Base-by-base conservation (phyloP, 2,113 vertebrate species). In the Dasyprocta punctata region DNA sequence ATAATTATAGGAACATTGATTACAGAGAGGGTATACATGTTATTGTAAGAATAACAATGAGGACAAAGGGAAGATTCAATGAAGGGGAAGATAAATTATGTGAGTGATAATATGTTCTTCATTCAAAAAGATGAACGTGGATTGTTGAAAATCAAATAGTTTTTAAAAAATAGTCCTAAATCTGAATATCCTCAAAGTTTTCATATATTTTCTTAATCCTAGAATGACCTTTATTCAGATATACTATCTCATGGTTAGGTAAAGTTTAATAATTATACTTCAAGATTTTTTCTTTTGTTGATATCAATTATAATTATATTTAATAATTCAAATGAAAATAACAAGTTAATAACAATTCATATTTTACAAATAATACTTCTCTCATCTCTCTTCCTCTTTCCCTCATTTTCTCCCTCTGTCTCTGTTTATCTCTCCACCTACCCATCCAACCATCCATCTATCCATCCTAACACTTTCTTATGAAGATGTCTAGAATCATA, bases 191-290 rank as follows among this genome's bases (percentile, higher is more conserved):
- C 44, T 86, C 54, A 89, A 77, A 44, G 5, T 80, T 92, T 97
- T 92, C 52, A 58, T 47, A 63, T 71, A 36, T 71, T 78, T 84
- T 82, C 65, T 89, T 93, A 58, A 86, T 49, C 8, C 14, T 81
- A 71, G 28, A 91, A 75, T 38, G 22, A 28, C 41, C 5, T 60
- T 89, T 95, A 44, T 38, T 47, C 12, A 41, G 38, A 22, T 58
- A 49, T 22, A 63, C 19, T 67, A 12, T 17, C 16, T 73, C 56
- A 0, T 67, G 17, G 10, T 65, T 86, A 81, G 73, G 61, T 30
- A 67, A 86, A 77, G 19, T n/a, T 94, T 91, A 86, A 80, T 13
- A 90, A 71, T 77, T 89, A 16, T 77, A 58, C 11, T 94, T 95
- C 12, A 92, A 49, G 38, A 71, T 85, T 49, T 67, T 89, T 63